Conservation (phyloP, 2,888 invertebrate species). For the Beris morrisii region DNA sequence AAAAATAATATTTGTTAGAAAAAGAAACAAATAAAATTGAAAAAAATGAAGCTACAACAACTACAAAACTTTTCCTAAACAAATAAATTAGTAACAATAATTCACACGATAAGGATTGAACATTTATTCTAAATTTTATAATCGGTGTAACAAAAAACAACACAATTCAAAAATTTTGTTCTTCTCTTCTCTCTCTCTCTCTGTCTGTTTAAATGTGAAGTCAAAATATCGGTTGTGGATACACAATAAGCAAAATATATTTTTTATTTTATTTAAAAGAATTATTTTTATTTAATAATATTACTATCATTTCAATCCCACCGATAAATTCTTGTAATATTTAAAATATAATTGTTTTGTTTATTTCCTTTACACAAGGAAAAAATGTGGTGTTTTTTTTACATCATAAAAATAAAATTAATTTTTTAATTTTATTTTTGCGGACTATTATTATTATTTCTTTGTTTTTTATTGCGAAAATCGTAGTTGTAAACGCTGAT, state of each 20-base stretch:
- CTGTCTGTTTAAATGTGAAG: not conserved
- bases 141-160: constrained; percentile 16
- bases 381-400: too few species aligned
- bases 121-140: not conserved
- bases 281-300: constrained; percentile 15
- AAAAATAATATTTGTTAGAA: not conserved
- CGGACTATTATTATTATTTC: too few species aligned
- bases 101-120: constrained; percentile 21
- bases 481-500: too few species aligned
- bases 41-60: constrained; percentile 9
- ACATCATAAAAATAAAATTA: too few species aligned
- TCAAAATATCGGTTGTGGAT: constrained; percentile 41
- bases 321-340: constrained; percentile 37
- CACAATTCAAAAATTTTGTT: constrained; percentile 1
- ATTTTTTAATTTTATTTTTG: too few species aligned
- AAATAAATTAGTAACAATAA: not conserved
- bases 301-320: constrained; percentile 37
- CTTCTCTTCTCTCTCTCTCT: too few species aligned
- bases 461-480: too few species aligned
- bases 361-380: constrained; percentile 3
- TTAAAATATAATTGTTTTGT: too few species aligned
- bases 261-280: constrained; percentile 30
- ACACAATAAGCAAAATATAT: constrained; percentile 26
- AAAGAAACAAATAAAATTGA: not conserved
- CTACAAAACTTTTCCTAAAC: not conserved